Evolutionary conservation across 2,113 vertebrate genomes (phyloP), one percentile per base, ranked within the genome.

Genomic region (Scophthalmus maximus): DNA sequence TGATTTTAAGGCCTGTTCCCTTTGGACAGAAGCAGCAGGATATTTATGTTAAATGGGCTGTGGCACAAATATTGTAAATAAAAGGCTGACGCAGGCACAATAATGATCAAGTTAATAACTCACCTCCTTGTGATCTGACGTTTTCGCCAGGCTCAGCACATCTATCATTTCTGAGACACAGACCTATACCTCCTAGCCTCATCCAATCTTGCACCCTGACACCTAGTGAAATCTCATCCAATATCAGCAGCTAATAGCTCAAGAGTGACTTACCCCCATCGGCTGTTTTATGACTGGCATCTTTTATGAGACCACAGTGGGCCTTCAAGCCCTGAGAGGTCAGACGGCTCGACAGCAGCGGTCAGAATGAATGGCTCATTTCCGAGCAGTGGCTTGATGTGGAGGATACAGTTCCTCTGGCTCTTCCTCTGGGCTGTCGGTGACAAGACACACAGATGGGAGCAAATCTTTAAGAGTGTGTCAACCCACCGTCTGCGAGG

Each of bases 221-320:
- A 88, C 87, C 86, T 82, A 80, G 73, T 89, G 88, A 90, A 90
- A 92, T 83, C 86, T 74, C 87, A 89, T 86, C 83, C 84, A 81
- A 68, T 76, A 82, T 89, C 83, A 71, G 84, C 78, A 65, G 69
- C 82, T 87, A 86, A 89, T 83, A 73, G 82, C 81, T 76, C 80
- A 76, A 78, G 73, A 78, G 77, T 49, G 77, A 81, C 83, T 79
- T 78, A 76, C 75, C 85, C 86, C 83, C 78, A n/a, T 85, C 23
- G 65, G 81, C 76, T 81, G 78, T 89, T 92, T 90, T 89, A 89
- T 89, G 88, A 85, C 88, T 83, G 80, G 87, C 78, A 76, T 89
- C 82, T 88, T 90, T 92, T 89, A 92, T 75, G 85, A 89, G 89
- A 87, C 90, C 89, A 84, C 85, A 78, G 85, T 60, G 83, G 87